Evolutionary conservation across 2,797 vertebrate genomes (phyloP), one percentile per base, ranked within the genome.

Genomic region (Cynopterus sphinx): DNA sequence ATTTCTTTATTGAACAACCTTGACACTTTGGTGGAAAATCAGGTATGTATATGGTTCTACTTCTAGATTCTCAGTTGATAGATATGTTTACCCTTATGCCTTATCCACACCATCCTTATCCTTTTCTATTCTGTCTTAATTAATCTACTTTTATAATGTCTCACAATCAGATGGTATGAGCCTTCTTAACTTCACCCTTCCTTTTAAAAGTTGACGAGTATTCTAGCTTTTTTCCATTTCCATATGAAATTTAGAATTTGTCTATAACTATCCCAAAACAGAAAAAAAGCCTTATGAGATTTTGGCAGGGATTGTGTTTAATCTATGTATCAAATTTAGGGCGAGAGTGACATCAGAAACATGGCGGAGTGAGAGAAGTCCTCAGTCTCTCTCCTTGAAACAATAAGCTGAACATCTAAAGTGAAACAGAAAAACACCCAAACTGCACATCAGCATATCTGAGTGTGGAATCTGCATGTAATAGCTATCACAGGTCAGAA

Each of bases 211-310:
- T 73, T 88, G 13, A 59, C 82, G 5, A 28, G 41, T 86, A 89
- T 36, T 88, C 51, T 63, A 28, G 16, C 11, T 83, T 3, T 33
- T 68, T 86, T 91, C 28, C 5, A 89, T 68, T 93, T 95, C 75
- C 36, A 46, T 36, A n/a, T 31, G 24, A 59, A 86, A 78, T 96
- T 94, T 94, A 92, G 39, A 75, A 94, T 71, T 49, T 63, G 28
- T 26, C 46, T 87, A 81, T 68, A 85, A 3, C 31, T 65, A 84
- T 93, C n/a, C 55, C 65, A 3, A 33, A 22, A 68, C 79, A 36
- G 33, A n/a, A 83, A 63, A 75, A 90, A 82, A 46, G 3, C 9
- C 61, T 68, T 4, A 36, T 93, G 24, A 17, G 43, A 86, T 73
- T 91, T 96, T 82, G 49, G 8, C 36, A 78, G 36, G 13, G 41